Base-by-base conservation (phyloP, 2,797 vertebrate species). In the Lycodopsis pacificus region DNA sequence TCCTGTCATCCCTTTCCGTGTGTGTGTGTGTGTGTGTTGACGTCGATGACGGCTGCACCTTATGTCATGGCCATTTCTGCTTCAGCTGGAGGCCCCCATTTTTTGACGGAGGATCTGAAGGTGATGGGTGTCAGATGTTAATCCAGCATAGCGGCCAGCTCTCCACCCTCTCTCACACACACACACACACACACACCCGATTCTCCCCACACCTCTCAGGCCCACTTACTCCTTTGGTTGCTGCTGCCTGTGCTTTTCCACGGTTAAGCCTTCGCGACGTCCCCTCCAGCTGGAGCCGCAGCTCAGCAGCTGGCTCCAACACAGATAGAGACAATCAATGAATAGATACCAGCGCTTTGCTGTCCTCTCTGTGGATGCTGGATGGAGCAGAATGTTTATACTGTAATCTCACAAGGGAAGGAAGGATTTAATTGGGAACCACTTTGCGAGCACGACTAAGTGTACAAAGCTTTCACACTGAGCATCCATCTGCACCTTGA, bases 61-160 rank as follows among this genome's bases (percentile, higher is more conserved):
- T 38, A 57, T 88, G 85, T 68, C 66, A 53, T 0, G 19, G 67
- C 36, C 65, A 48, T 88, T 80, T 76, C 40, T 34, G 42, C 42
- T 53, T 64, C 68, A 65, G 79, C 85, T 79, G 36, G 56, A 80
- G 66, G 73, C 67, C 65, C 22, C 27, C 19, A 48, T 75, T 58
- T 77, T 76, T 86, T 83, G 73, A 77, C 22, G 3, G 71, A 67
- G 57, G 67, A 88, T 90, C 77, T 80, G 79, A 88, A 75, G 73
- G 51, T 82, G 66, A 76, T 25, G 51, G 58, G 32, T 80, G 71
- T 88, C 76, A 83, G 74, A 89, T 86, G 81, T 32, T 81, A 89
- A 91, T 91, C 83, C 85, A 84, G 76, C 86, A 59, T 80, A 69
- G 34, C 36, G 71, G 80, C 66, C 69, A 64, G 58, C 11, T 63